Conservation (phyloP, 2,797 vertebrate genomes). For the Thalassophryne amazonica region DNA sequence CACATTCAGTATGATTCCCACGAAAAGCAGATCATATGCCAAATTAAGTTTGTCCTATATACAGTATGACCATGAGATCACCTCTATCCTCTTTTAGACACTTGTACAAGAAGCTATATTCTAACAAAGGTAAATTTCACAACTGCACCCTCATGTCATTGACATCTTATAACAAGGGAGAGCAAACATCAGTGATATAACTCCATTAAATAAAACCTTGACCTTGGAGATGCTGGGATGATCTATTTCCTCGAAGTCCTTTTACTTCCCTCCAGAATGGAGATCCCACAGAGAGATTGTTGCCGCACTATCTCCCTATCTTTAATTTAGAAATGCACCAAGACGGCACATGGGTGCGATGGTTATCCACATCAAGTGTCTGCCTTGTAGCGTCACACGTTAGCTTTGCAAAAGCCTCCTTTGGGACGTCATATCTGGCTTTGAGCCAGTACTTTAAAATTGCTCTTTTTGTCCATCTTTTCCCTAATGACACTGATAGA, state of each 20-base stretch:
- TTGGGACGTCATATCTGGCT: constrained; percentile 33
- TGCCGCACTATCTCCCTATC: constrained; percentile 70
- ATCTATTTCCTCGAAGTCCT: constrained; percentile 60
- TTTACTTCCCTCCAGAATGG: constrained; percentile 52
- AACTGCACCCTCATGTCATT: constrained; percentile 16
- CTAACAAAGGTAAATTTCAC: constrained; percentile 15
- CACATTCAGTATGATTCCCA: too few species aligned
- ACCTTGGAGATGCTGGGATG: constrained; percentile 56
- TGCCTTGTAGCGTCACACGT: constrained; percentile 67
- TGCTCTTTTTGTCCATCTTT: constrained; percentile 44
- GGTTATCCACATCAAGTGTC: constrained; percentile 66
- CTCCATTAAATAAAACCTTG: constrained; percentile 71
- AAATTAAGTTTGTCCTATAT: too few species aligned
- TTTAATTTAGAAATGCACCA: constrained; percentile 82
- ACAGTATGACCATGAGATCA: too few species aligned
- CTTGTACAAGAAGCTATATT: too few species aligned
- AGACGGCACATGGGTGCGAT: constrained; percentile 61
- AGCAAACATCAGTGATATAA: constrained; percentile 45
- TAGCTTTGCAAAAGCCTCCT: constrained; percentile 51
- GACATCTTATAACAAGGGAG: constrained; percentile 17
- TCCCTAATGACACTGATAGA: constrained; percentile 41
- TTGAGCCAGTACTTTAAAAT: constrained; percentile 43
- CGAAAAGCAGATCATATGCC: too few species aligned
- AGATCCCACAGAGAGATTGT: constrained; percentile 56
- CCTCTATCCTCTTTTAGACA: too few species aligned